These are phyloP conservation scores for Spatula versicolor DNA, from an alignment of 2,797 vertebrate species.

Conservation along the genomic window DNA sequence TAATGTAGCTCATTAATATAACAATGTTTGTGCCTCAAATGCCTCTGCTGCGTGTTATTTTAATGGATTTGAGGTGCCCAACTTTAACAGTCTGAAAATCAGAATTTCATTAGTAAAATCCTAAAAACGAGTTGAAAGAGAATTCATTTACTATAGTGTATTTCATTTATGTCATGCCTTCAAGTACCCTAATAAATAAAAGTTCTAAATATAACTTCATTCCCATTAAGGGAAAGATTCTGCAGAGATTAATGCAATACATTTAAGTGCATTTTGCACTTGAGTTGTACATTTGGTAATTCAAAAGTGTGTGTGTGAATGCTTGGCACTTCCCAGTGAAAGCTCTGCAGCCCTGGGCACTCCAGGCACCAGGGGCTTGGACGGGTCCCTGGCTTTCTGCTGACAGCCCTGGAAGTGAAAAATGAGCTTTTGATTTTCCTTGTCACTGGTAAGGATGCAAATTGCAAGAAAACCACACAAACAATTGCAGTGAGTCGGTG, in stretches of 20 bases:
- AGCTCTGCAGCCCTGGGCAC: not conserved
- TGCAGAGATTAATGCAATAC: not conserved
- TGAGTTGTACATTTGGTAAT: not conserved
- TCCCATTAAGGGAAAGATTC: not conserved
- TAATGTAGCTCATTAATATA: constrained; percentile 11
- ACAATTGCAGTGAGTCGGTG: not conserved
- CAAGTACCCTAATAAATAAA: not conserved
- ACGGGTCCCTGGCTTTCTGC: not conserved
- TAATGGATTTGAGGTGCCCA: not conserved
- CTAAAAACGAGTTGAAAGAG: not conserved
- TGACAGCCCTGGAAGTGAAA: not conserved
- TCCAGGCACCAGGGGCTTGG: fast-evolving
- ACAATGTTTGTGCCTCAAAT: not conserved
- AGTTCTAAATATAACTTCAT: not conserved
- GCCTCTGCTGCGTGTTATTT: not conserved
- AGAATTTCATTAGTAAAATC: not conserved
- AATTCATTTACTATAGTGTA: not conserved
- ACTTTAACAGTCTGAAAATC: not conserved
- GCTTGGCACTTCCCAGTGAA: not conserved
- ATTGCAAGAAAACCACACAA: not conserved
- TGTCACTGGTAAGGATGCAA: not conserved
- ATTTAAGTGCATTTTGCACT: not conserved
- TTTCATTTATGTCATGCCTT: not conserved
- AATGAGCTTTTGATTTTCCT: not conserved
- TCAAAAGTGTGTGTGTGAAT: fast-evolving